Conservation (phyloP, 2,113 vertebrate species). For the Amphiprion percula region DNA sequence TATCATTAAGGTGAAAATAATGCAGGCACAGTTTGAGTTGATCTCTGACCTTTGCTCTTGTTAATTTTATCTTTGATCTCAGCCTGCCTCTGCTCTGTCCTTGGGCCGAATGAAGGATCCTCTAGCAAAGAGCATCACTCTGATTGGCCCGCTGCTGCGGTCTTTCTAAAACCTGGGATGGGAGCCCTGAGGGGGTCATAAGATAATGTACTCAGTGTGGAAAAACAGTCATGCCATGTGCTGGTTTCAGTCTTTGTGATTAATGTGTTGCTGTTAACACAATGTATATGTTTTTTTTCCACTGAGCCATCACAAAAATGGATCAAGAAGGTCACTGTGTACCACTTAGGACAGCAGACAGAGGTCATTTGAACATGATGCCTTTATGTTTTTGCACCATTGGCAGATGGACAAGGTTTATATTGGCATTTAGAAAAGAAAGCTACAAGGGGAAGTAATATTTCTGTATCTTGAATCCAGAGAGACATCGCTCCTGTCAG, state of each 20-base stretch:
- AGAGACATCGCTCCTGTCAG: slow-evolving; percentile 4
- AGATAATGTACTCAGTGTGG: neutral
- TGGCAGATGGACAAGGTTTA: neutral
- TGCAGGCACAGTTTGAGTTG: neutral
- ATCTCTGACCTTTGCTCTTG: slow-evolving; percentile 4
- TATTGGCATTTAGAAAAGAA: neutral
- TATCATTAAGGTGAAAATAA: neutral
- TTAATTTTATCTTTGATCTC: slow-evolving; percentile 23
- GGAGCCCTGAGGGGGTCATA: neutral
- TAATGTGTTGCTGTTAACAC: neutral
- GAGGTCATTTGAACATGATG: neutral
- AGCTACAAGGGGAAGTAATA: neutral
- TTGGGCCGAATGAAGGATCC: neutral
- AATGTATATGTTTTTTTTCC: neutral
- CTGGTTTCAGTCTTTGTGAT: neutral
- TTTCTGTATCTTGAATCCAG: neutral
- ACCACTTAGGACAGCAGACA: neutral
- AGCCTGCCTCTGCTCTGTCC: neutral
- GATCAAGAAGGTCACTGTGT: neutral
- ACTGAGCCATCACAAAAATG: neutral
- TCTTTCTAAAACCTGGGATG: neutral
- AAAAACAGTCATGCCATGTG: neutral
- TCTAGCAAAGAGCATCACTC: neutral
- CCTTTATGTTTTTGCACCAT: neutral
- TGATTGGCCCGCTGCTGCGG: neutral